A percentile compares a stretch with the other conserved stretches of the same genome.
Evolutionary conservation across 2,113 vertebrate genomes (phyloP).

Genomic region (Oophaga pumilio): DNA sequence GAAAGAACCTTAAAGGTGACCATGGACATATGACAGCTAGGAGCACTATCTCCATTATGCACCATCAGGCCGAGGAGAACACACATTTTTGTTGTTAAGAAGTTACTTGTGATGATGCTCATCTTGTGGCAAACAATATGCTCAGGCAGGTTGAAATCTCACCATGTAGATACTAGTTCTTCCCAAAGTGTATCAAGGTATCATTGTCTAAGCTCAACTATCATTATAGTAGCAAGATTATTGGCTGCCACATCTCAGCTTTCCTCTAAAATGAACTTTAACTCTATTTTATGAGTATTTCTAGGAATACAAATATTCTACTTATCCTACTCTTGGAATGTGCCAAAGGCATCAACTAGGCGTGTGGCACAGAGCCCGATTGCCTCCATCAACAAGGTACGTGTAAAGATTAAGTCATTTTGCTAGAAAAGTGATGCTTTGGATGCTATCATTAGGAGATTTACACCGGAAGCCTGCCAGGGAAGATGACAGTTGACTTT

Average conservation of each 20-base stretch:
- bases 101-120: no score
- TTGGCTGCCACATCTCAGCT: neutral
- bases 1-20: no score
- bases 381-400: neutral
- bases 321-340: neutral
- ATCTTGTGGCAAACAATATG: no score
- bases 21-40: no score
- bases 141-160: no score
- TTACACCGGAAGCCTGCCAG: conserved; percentile 5
- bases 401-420: neutral
- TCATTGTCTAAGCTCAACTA: neutral
- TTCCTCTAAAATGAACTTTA: neutral
- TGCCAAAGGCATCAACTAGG: neutral
- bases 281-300: neutral
- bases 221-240: neutral
- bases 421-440: neutral
- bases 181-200: no score
- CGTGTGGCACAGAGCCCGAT: neutral
- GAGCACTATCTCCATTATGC: no score
- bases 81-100: no score
- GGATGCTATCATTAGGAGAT: neutral
- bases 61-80: no score
- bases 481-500: neutral
- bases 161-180: no score
- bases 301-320: neutral